These are phyloP conservation scores for Fulica atra DNA, from an alignment of 2,113 vertebrate genomes.

Conservation along the genomic window DNA sequence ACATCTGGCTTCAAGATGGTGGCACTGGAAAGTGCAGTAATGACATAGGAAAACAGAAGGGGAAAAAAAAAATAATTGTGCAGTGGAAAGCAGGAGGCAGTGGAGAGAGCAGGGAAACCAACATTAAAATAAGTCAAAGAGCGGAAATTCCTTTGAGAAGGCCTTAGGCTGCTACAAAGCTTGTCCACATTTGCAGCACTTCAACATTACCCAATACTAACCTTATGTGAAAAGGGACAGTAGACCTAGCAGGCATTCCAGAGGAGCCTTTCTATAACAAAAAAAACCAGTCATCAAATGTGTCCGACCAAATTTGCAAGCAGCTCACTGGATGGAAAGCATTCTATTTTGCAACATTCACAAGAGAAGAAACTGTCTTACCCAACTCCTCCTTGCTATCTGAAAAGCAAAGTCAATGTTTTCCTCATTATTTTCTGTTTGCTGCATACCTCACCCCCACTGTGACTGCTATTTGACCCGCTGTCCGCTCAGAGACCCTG, in stretches of 20 bases:
- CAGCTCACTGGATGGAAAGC: neutral
- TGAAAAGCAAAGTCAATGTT: constrained; percentile 46
- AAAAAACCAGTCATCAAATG: neutral
- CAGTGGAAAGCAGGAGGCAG: constrained; percentile 33
- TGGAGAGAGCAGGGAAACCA: constrained; percentile 35
- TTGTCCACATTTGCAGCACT: constrained; percentile 55
- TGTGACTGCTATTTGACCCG: constrained; percentile 62
- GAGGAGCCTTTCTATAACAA: neutral
- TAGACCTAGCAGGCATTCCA: constrained; percentile 37
- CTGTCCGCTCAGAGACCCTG: constrained; percentile 21
- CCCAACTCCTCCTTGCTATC: constrained; percentile 39
- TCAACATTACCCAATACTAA: constrained; percentile 34
- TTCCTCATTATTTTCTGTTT: constrained; percentile 47
- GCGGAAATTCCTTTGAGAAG: constrained; percentile 51
- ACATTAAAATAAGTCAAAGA: constrained; percentile 60
- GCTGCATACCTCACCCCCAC: constrained; percentile 62
- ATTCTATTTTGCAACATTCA: neutral
- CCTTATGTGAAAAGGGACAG: constrained; percentile 11
- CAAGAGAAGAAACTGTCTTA: neutral
- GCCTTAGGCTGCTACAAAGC: constrained; percentile 72
- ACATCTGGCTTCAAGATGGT: constrained; percentile 75
- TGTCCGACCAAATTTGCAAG: neutral
- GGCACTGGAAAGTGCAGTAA: constrained; percentile 37
- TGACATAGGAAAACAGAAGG: constrained; percentile 35
- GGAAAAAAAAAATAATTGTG: neutral